Evolutionary conservation across 2,888 invertebrate species (phyloP), one percentile per base, ranked within the genome.

Genomic region (Asteroscopus sphinx): DNA sequence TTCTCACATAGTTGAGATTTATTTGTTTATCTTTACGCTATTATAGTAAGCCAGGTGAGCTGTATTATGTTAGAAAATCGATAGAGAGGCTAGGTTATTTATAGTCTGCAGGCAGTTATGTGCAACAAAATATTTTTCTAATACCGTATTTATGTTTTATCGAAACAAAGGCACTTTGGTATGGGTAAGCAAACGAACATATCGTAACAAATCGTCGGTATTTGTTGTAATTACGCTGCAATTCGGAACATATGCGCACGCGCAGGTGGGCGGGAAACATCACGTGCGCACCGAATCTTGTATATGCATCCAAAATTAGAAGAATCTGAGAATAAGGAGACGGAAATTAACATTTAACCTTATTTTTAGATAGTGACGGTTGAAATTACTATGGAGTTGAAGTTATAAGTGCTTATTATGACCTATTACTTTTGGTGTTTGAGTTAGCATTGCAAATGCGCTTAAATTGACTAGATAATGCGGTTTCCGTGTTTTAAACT

Each of bases 191-290:
- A 52, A 47, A 48, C 15, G 32, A 49, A 47, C 30, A 53, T 49
- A 65, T 49, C 70, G 51, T 66, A 61, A 51, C 66, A 53, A 61
- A 71, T 67, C 30, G 55, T 42, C 12, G 42, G 39, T 46, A 69
- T 70, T 70, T 69, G 53, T 52, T 40, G 58, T 69, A 71, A 72
- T 60, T 64, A 51, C 49, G 46, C 28, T 64, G 68, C 64, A 64
- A 64, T 71, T 60, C 52, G 68, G 62, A 61, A 67, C 83, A 81
- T 79, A 77, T 82, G 86, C 81, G 79, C 78, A 21, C 11, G 80
- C 78, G 80, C 85, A 86, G 80, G 86, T 85, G 83, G 78, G 76
- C 73, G 73, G 64, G 44, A 53, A 60, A 53, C 49, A 52, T 77
- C 79, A 77, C 76, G 73, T 65, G 72, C 63, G 17, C 42, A 64